A percentile compares a stretch with the other conserved stretches of the same genome.
Evolutionary conservation across 2,888 invertebrate species (phyloP).

Genomic region (Apamea crenata): DNA sequence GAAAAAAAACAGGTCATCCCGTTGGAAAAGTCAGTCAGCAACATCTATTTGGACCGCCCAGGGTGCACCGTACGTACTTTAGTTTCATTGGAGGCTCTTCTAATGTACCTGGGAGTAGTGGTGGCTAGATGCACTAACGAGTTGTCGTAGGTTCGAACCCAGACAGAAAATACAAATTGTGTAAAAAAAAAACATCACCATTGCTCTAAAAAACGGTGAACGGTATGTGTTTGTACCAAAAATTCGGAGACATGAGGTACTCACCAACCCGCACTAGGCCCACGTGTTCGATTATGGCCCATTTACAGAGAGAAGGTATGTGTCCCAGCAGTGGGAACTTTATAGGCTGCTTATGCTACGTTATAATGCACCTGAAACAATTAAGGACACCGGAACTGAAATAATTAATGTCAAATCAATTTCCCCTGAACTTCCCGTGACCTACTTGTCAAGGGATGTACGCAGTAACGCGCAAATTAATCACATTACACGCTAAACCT

Average conservation of each 20-base stretch:
- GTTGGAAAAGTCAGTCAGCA: not conserved
- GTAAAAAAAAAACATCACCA: not conserved
- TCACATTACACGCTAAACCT: slow-evolving; percentile 39
- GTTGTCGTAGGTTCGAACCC: not conserved
- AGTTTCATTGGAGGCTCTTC: not conserved
- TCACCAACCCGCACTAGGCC: not conserved
- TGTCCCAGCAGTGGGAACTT: not conserved
- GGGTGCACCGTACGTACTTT: not conserved
- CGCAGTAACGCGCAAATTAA: slow-evolving; percentile 33
- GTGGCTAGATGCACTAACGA: not conserved
- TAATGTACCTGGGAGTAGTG: not conserved
- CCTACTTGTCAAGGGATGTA: slow-evolving; percentile 21
- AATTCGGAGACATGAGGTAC: not conserved
- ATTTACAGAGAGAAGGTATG: not conserved
- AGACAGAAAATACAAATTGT: too few species aligned
- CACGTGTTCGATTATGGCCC: not conserved
- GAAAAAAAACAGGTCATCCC: too few species aligned
- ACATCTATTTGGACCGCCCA: not conserved
- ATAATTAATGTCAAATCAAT: slow-evolving; percentile 7
- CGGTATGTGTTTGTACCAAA: not conserved
- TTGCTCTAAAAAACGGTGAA: not conserved
- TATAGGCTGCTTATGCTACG: not conserved
- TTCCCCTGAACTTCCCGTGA: slow-evolving; percentile 7
- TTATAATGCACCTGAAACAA: not conserved
- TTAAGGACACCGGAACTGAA: not conserved